These are phyloP conservation scores for Takifugu flavidus DNA, from an alignment of 2,113 vertebrate species.

Conservation along the genomic window DNA sequence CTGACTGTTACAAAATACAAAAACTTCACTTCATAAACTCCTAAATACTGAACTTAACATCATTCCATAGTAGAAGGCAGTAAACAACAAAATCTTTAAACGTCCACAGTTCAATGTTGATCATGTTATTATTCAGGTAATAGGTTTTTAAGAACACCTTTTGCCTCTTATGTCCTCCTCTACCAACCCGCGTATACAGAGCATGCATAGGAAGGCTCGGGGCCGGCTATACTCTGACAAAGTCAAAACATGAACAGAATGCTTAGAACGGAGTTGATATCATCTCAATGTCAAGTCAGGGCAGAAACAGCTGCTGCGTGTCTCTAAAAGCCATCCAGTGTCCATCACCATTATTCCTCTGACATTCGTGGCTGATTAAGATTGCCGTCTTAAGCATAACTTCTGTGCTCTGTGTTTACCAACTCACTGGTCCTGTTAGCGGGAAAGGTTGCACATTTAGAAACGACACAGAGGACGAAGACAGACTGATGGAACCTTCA, in stretches of 20 bases:
- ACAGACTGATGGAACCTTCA: conserved; percentile 9
- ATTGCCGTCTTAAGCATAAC: conserved; percentile 9
- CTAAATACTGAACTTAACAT: neutral
- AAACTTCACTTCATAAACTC: neutral
- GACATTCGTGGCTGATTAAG: conserved; percentile 8
- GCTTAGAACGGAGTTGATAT: neutral
- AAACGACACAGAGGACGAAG: conserved; percentile 2
- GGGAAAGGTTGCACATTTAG: neutral
- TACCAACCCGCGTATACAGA: neutral
- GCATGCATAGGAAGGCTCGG: neutral
- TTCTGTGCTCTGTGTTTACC: neutral
- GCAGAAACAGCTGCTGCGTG: conserved; percentile 1
- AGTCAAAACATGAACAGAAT: conserved; percentile 7
- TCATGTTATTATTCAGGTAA: neutral
- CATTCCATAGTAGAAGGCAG: neutral
- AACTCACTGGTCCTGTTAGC: neutral
- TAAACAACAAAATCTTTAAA: too few species aligned
- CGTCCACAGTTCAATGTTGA: too few species aligned
- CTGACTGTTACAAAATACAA: too few species aligned
- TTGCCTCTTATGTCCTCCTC: neutral
- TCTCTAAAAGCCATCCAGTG: conserved; percentile 13
- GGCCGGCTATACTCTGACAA: conserved; percentile 6
- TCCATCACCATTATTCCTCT: conserved; percentile 12
- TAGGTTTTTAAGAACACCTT: neutral
- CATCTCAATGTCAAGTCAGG: conserved; percentile 5